Base-by-base conservation (phyloP, 1,140 invertebrate species). In the Bombus consobrinus region DNA sequence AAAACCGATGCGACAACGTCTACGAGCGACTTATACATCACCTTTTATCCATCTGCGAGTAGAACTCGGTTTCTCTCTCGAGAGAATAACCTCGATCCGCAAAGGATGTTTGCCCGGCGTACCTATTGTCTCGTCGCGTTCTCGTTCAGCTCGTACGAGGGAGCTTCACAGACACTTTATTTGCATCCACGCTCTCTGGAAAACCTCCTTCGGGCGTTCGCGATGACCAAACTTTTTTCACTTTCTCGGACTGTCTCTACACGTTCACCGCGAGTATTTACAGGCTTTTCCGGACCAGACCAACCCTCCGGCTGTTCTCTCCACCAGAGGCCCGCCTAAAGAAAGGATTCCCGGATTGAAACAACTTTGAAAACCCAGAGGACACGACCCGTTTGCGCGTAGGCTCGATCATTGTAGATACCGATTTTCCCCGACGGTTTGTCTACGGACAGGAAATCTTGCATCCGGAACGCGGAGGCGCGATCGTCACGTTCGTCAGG, bases 201-300 rank as follows among this genome's bases (percentile, higher is more conserved):
- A 68, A 47, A 59, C 39, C n/a, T 81, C 73, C 79, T 77, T 34
- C 39, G 64, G 72, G 39, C 39, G 57, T 62, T 71, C 37, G 13
- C 18, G 32, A 37, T 34, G 43, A 53, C 83, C 43, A 62, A 69
- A 62, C 43, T 66, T 41, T 47, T 62, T 57, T 39, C 57, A 39
- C 64, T 34, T 37, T 59, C 28, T 62, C 22, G 34, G 32, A 53
- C 53, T 53, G 82, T 57, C 87, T 75, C 12, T 25, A 41, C 39
- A 2, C 47, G 34, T 28, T 39, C 4, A 32, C 83, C 78, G 53
- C 83, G 74, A 86, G 69, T 88, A 82, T 89, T 86, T 89, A 78
- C 79, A n/a, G 39, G 59, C 57, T 43, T 43, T 32, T 32, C 47
- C 64, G 37, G 53, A 28, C 25, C 43, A 69, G 34, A 64, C 18